Evolutionary conservation across 1,140 invertebrate genomes (phyloP).

Genomic region (Daktulosphaira vitifoliae): DNA sequence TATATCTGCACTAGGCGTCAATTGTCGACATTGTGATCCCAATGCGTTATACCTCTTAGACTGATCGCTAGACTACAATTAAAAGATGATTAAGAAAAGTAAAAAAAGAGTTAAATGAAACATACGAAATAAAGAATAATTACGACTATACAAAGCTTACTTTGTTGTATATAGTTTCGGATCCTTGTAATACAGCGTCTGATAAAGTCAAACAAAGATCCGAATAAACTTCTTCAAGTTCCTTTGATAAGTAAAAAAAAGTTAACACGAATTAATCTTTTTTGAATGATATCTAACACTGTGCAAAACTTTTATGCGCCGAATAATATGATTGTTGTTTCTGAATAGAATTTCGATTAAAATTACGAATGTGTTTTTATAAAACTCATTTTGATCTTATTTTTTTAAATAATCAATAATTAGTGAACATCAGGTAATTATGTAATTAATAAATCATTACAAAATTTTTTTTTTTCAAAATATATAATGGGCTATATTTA

Average conservation of each 20-base stretch:
- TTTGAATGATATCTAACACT: too few relatives aligned
- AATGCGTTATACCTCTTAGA: constrained; percentile 65
- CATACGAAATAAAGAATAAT: background rate
- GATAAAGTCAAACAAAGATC: constrained; percentile 71
- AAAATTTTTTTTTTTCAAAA: too few relatives aligned
- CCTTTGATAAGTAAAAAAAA: constrained; percentile 54
- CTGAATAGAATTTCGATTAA: too few relatives aligned
- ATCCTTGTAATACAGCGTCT: constrained; percentile 68
- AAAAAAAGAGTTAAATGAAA: background rate
- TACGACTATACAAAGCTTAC: background rate
- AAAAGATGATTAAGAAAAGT: background rate
- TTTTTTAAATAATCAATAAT: too few relatives aligned
- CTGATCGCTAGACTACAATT: constrained; percentile 61
- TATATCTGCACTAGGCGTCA: constrained; percentile 61
- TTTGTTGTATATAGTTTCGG: constrained; percentile 69
- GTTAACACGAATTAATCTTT: too few relatives aligned
- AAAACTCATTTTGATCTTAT: too few relatives aligned
- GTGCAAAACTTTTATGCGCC: too few relatives aligned
- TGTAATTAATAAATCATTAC: too few relatives aligned
- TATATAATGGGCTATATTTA: too few relatives aligned
- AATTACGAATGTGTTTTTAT: too few relatives aligned
- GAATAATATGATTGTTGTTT: too few relatives aligned
- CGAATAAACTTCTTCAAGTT: constrained; percentile 77
- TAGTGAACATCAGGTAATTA: too few relatives aligned
- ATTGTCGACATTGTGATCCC: constrained; percentile 57